These are phyloP conservation scores for Biston stratarius DNA, from an alignment of 2,888 invertebrate genomes.

Conservation along the genomic window DNA sequence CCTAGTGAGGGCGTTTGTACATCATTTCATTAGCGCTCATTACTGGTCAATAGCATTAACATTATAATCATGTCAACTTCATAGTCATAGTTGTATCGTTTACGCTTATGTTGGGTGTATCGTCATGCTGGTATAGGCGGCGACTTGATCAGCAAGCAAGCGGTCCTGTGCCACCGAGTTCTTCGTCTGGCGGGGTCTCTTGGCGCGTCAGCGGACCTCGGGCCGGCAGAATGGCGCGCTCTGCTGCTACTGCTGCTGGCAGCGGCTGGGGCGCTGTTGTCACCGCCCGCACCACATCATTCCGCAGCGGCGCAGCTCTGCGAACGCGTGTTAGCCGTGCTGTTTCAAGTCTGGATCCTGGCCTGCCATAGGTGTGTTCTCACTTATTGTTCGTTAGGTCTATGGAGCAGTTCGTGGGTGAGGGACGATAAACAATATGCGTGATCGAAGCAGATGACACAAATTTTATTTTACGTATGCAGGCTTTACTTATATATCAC, in stretches of 20 bases:
- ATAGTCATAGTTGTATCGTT: neutral
- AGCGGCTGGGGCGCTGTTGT: conserved; percentile 95
- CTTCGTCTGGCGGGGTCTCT: conserved; percentile 93
- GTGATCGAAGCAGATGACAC: too few relatives aligned
- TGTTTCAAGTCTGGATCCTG: conserved; percentile 89
- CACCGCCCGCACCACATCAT: conserved; percentile 97
- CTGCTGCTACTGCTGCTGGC: conserved; percentile 93
- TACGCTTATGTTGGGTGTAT: neutral
- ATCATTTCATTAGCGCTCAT: too few relatives aligned
- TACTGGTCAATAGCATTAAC: too few relatives aligned
- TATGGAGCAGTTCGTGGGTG: too few relatives aligned
- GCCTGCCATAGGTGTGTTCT: conserved; percentile 38
- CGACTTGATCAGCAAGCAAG: conserved; percentile 97
- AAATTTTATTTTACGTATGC: too few relatives aligned
- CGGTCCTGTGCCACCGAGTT: conserved; percentile 96
- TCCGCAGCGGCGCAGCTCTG: conserved; percentile 98
- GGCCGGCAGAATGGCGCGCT: conserved; percentile 96
- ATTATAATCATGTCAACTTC: neutral
- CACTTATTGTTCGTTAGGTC: neutral
- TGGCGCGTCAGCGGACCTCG: conserved; percentile 84
- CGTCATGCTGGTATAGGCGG: conserved; percentile 85
- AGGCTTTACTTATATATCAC: too few relatives aligned
- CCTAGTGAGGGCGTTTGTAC: too few relatives aligned
- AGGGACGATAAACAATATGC: too few relatives aligned
- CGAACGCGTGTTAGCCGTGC: conserved; percentile 96